phyloP scores from a whole-genome alignment of 1,140 invertebrate species.

The Aradophagus sp. region DNA sequence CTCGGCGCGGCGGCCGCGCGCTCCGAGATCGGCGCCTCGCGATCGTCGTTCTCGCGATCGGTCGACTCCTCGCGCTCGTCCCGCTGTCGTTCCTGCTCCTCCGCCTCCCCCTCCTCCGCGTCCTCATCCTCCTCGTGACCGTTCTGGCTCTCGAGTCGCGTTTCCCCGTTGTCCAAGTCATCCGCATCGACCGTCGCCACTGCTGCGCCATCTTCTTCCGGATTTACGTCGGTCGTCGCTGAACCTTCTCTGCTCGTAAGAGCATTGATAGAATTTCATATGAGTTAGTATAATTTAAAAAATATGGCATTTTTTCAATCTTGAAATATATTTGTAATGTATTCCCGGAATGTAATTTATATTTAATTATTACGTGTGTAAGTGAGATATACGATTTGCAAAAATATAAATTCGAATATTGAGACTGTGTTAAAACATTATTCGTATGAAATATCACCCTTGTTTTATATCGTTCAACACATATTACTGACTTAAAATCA shows the following conservation, averaged over 20 bases:
- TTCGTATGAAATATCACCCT: no score
- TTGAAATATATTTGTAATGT: no score
- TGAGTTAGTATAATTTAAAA: no score
- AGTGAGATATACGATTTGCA: no score
- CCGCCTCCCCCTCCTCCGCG: no score
- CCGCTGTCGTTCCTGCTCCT: slow-evolving; percentile 50
- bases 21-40: slow-evolving; percentile 72
- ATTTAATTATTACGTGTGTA: no score
- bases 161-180: slow-evolving; percentile 58
- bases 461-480: no score
- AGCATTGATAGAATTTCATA: neutral
- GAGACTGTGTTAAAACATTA: no score
- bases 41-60: slow-evolving; percentile 61
- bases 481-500: no score
- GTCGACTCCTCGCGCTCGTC: slow-evolving; percentile 32
- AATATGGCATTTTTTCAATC: no score
- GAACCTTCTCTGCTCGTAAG: slow-evolving; percentile 67
- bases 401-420: no score
- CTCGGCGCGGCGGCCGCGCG: slow-evolving; percentile 68
- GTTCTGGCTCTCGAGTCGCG: slow-evolving; percentile 32
- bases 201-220: slow-evolving; percentile 61
- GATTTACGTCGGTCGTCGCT: slow-evolving; percentile 60
- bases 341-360: no score
- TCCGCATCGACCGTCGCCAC: slow-evolving; percentile 45
- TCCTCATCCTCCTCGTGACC: slow-evolving; percentile 59